These are phyloP conservation scores for Gobiocypris rarus DNA, from an alignment of 2,113 vertebrate genomes.

Conservation along the genomic window DNA sequence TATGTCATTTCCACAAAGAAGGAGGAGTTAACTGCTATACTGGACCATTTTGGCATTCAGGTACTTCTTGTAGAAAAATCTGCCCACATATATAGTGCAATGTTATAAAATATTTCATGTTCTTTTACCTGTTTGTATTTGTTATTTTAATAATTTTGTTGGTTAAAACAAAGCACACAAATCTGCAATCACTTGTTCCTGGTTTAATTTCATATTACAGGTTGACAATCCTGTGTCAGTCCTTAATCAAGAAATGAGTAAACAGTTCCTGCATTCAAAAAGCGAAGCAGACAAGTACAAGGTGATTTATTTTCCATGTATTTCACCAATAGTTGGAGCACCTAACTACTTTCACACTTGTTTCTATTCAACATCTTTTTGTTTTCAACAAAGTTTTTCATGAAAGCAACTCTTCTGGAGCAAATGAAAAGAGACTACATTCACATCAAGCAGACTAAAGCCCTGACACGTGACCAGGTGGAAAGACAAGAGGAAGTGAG, in stretches of 20 bases:
- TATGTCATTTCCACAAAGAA: slow-evolving; percentile 82
- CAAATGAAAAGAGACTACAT: slow-evolving; percentile 93
- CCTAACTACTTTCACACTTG: not conserved
- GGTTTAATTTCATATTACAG: slow-evolving; percentile 70
- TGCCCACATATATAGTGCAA: no score
- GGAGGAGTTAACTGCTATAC: slow-evolving; percentile 83
- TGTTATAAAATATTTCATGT: not conserved
- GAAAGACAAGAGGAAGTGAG: slow-evolving; percentile 79
- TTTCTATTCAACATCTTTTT: not conserved
- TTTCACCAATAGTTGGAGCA: not conserved
- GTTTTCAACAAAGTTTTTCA: slow-evolving; percentile 90
- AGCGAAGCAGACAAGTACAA: slow-evolving; percentile 92
- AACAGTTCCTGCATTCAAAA: slow-evolving; percentile 91
- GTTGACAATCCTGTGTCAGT: slow-evolving; percentile 91
- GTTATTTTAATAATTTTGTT: not conserved
- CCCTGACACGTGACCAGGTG: slow-evolving; percentile 79
- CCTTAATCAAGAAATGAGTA: slow-evolving; percentile 94
- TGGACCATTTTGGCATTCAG: slow-evolving; percentile 95
- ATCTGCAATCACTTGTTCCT: not conserved
- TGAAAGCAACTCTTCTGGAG: slow-evolving; percentile 92
- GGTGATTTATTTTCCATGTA: slow-evolving; percentile 69
- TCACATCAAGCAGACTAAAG: slow-evolving; percentile 88
- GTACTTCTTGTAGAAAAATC: slow-evolving; percentile 61
- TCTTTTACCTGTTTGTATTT: not conserved
- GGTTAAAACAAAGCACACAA: not conserved